Percentiles rank a stretch among this genome's conserved stretches.
Conservation (phyloP, 2,888 invertebrate genomes). For the Saturnia pavonia region DNA sequence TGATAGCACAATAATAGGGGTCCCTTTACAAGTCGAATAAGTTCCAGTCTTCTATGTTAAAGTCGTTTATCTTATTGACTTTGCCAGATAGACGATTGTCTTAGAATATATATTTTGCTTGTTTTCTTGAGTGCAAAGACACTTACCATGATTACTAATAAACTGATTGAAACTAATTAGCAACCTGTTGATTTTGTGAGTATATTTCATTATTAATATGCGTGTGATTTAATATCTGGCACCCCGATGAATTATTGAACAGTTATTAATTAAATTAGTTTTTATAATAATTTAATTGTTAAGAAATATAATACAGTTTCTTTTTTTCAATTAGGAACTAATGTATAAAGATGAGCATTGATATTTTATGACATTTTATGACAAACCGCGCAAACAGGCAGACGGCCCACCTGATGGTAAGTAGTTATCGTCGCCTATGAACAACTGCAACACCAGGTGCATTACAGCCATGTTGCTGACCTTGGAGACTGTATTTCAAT, state of each 20-base stretch:
- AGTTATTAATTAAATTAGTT: background rate
- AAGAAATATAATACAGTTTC: no score
- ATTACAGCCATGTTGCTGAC: no score
- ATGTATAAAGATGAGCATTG: no score
- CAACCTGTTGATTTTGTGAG: no score
- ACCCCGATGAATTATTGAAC: background rate
- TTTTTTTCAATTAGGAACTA: no score
- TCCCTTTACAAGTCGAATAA: conserved; percentile 37
- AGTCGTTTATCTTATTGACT: conserved; percentile 17
- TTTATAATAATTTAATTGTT: no score
- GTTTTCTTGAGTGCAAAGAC: background rate
- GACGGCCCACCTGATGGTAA: no score
- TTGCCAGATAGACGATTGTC: conserved; percentile 1
- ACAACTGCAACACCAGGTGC: no score
- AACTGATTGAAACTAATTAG: background rate
- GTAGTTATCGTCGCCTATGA: no score
- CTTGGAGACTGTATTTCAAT: no score
- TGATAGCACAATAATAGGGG: conserved; percentile 46
- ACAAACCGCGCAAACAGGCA: no score
- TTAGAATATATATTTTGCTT: background rate
- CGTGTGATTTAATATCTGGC: background rate
- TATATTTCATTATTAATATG: background rate
- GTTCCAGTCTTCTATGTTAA: conserved; percentile 19
- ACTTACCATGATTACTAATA: background rate
- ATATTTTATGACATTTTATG: no score